Conservation (phyloP, 2,113 vertebrate genomes). For the Cyanoramphus novaezelandiae region DNA sequence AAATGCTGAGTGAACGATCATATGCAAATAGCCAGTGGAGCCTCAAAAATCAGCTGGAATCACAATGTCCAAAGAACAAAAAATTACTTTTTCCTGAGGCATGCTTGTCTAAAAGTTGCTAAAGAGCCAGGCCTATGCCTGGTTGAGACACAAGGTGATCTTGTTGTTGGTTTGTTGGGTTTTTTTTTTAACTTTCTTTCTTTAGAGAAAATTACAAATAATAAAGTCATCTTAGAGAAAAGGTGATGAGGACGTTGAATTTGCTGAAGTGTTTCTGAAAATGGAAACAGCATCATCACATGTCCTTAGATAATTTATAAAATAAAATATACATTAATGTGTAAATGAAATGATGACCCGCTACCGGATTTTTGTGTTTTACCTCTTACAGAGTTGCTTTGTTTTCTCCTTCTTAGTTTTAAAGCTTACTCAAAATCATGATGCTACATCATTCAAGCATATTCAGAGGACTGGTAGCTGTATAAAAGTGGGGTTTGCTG, state of each 20-base stretch:
- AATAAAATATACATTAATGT: background rate
- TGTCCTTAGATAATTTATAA: background rate
- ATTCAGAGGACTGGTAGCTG: too few relatives aligned
- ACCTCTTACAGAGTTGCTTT: background rate
- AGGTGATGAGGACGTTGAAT: background rate
- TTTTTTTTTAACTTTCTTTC: background rate
- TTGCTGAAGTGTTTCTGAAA: background rate
- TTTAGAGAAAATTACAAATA: background rate
- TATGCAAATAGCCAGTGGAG: background rate
- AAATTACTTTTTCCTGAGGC: background rate
- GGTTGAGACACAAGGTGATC: background rate
- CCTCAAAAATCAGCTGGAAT: background rate
- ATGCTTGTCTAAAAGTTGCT: background rate
- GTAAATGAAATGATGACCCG: background rate
- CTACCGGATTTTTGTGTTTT: background rate
- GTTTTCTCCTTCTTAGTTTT: background rate
- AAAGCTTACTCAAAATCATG: background rate
- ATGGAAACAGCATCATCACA: background rate
- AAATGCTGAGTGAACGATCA: rapidly evolving
- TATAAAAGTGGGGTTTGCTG: background rate
- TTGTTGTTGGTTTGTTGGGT: too few relatives aligned
- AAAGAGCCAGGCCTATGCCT: background rate
- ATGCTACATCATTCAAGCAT: background rate
- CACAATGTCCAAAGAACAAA: background rate
- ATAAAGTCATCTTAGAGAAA: background rate